phyloP scores from a whole-genome alignment of 2,113 vertebrate species.

The Neofelis nebulosa region DNA sequence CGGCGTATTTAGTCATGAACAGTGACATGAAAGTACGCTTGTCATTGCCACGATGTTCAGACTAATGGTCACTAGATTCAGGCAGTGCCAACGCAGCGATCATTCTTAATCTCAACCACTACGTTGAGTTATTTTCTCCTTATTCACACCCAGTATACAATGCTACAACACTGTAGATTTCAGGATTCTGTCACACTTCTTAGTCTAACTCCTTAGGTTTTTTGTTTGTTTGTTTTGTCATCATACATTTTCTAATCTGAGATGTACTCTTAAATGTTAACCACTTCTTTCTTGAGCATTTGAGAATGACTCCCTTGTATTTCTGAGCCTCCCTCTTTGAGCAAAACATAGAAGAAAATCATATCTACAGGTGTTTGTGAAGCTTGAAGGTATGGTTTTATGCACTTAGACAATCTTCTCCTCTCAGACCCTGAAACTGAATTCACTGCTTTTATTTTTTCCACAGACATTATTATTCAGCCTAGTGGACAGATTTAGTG shows the following conservation, averaged over 20 bases:
- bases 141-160: not conserved
- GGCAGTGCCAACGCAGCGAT: not conserved
- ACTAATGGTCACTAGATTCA: not conserved
- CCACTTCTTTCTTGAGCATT: not conserved
- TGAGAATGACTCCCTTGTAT: not conserved
- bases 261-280: not conserved
- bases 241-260: not conserved
- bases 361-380: not conserved
- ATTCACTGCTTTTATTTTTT: not conserved
- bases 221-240: not conserved
- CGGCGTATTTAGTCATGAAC: not conserved
- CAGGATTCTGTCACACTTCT: not conserved
- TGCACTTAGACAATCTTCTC: not conserved
- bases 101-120: not conserved
- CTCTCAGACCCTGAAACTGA: not conserved
- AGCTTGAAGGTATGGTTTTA: not conserved
- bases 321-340: not conserved
- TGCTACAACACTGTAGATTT: too few species aligned
- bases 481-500: not conserved
- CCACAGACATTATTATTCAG: not conserved
- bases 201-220: not conserved
- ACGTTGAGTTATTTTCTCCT: not conserved
- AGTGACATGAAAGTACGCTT: not conserved
- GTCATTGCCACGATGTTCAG: not conserved
- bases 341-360: not conserved